Evolutionary conservation across 2,113 vertebrate genomes (phyloP).

Genomic region (Cygnus atratus): DNA sequence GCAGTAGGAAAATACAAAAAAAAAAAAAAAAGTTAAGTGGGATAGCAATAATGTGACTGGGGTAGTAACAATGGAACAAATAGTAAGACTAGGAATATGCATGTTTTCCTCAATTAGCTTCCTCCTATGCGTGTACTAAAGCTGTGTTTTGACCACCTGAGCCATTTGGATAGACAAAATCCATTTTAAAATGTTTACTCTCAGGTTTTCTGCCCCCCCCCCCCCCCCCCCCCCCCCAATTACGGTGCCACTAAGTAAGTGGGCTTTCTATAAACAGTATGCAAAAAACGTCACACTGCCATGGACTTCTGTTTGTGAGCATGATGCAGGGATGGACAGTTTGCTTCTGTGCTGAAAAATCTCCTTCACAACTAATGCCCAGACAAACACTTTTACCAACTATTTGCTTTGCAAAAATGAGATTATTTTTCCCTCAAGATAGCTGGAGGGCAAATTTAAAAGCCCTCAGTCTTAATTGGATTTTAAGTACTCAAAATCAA

Average conservation of each 20-base stretch:
- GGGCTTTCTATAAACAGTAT: neutral
- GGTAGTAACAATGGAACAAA: neutral
- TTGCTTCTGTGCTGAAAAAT: neutral
- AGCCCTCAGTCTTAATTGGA: neutral
- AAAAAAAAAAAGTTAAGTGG: neutral
- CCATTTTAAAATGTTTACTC: neutral
- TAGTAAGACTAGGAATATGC: accelerated
- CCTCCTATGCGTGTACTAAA: accelerated
- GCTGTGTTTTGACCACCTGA: neutral
- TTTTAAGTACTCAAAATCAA: neutral
- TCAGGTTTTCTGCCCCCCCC: neutral
- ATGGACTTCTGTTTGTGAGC: neutral
- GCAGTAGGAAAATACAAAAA: neutral
- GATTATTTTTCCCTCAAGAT: neutral
- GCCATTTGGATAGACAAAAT: neutral
- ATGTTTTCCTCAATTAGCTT: neutral
- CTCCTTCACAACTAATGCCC: neutral
- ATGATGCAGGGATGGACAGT: neutral
- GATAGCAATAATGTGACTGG: neutral
- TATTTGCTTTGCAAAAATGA: neutral
- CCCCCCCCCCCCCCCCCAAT: too few species aligned
- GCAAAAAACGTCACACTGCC: neutral
- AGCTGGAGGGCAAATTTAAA: constrained; percentile 10
- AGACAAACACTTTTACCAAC: neutral
- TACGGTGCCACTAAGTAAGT: neutral